Base-by-base conservation (phyloP, 2,888 invertebrate genomes). In the Scotopteryx bipunctaria region DNA sequence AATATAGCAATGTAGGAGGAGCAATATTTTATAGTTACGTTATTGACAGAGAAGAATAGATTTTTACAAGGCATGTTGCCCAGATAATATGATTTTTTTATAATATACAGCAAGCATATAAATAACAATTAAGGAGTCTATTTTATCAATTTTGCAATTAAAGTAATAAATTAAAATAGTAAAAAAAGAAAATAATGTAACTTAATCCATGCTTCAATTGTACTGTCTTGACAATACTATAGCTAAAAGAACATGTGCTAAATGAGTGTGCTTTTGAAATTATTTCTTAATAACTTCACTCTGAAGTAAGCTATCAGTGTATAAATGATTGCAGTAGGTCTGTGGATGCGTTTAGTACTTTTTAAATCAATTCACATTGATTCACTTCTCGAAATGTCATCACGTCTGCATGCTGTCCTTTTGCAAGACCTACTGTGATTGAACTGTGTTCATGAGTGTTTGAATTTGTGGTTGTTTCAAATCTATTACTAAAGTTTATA, bases 11-110 rank as follows among this genome's bases (percentile, higher is more conserved):
- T 62, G 43, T 67, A 66, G 61, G 59, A 25, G 27, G 61, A 71
- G 62, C 58, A 66, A 66, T 69, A 67, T 70, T 67, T 64, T 64
- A 52, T 71, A 51, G 61, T 61, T 63, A 40, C 52, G 37, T 29
- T 57, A 44, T 51, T 43, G 50, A 44, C 38, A 36, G 41, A 35
- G 35, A 45, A 47, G 43, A 40, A 46, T 51, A 50, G 38, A 48
- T 43, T 59, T 42, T 46, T 55, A 48, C 44, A 31, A 17, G 32
- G 29, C 38, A 43, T 25, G 16, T 15, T 42, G 32, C 40, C 33
- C 41, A 37, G 15, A 38, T 25, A 17, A 16, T 16, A 32, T 21
- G 11, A 6, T 13, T 47, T 48, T 31, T 35, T 41, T 40, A 31
- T 36, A 29, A 21, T 31, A 43, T 40, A 35, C 41, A 38, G 23